Evolutionary conservation across 23 tunicate genomes (phyloP), one percentile per base, ranked within the genome.

Genomic region (Ascidia mentula): DNA sequence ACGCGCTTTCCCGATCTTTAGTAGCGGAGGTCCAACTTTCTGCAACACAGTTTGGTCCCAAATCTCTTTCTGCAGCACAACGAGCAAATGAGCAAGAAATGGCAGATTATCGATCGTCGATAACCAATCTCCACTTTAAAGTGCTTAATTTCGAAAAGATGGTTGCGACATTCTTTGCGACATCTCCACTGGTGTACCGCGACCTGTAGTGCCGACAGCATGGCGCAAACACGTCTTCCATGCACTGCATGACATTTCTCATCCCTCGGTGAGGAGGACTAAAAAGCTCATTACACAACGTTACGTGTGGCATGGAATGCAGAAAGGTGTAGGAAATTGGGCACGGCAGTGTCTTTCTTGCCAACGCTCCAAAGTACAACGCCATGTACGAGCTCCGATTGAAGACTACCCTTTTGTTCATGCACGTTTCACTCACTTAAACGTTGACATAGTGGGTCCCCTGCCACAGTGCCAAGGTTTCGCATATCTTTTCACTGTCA

Each of bases 271-370:
- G 18, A 34, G 74, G 13, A 31, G 36, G 18, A 71, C 74, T 1
- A 71, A 31, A 22, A 71, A 71, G 8, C 35, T 71, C 4, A 18
- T 71, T 9, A 36, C 74, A 3, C 18, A 26, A 36, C 30, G 32
- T 22, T 71, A 28, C 32, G 74, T 71, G 38, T 71, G 74, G 35
- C 74, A 71, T 36, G 74, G 74, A 34, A 34, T 71, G 74, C 74
- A 36, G 3, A 71, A 71, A 71, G 38, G 3, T 34, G 74, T 71
- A 71, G 30, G 74, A 17, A 34, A 22, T 17, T 71, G 74, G 74
- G 39, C 74, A 31, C 30, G 32, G 74, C 74, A 71, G 32, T 71
- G 74, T 12, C 30, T 18, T 3, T 71, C 74, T 3, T 71, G 74
- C 13, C 74, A 18, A 3, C 24, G 74, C 36, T 71, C 74, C 4